phyloP scores from a whole-genome alignment of 1,140 invertebrate species.

The Doryteuthis pealeii region DNA sequence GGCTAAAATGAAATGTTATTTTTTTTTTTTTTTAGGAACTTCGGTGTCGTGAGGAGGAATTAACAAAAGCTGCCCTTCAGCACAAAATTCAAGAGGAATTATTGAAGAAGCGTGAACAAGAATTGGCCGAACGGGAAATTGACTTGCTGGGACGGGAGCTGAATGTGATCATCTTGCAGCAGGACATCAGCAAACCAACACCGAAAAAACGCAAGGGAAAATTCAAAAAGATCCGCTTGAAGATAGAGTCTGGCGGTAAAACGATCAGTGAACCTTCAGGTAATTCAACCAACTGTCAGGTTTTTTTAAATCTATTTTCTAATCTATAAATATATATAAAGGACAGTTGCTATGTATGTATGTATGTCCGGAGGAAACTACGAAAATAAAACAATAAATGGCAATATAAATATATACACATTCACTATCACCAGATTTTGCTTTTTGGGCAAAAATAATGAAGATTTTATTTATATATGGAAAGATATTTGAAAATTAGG shows the following conservation, averaged over 20 bases:
- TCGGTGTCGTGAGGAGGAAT: slow-evolving; percentile 88
- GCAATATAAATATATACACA: no score
- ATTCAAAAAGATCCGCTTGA: slow-evolving; percentile 77
- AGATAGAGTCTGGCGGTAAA: slow-evolving; percentile 78
- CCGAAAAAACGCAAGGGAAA: slow-evolving; percentile 83
- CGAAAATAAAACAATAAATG: no score
- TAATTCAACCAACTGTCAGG: slow-evolving; percentile 57
- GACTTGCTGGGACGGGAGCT: slow-evolving; percentile 84
- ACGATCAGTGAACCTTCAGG: slow-evolving; percentile 85
- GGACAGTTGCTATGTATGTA: no score
- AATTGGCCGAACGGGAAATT: slow-evolving; percentile 83
- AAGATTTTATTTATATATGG: no score
- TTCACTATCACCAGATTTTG: no score
- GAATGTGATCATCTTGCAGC: slow-evolving; percentile 79
- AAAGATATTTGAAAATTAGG: no score
- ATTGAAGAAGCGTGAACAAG: slow-evolving; percentile 81
- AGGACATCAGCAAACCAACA: slow-evolving; percentile 69
- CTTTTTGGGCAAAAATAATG: no score
- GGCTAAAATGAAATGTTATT: no score
- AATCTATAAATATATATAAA: no score
- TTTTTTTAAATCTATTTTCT: no score
- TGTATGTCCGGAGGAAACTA: no score
- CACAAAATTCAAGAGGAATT: slow-evolving; percentile 83
- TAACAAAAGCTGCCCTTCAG: slow-evolving; percentile 80
- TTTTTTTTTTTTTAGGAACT: slow-evolving; percentile 71